These are phyloP conservation scores for Junonia oenone DNA, from an alignment of 2,888 invertebrate genomes.

Conservation along the genomic window DNA sequence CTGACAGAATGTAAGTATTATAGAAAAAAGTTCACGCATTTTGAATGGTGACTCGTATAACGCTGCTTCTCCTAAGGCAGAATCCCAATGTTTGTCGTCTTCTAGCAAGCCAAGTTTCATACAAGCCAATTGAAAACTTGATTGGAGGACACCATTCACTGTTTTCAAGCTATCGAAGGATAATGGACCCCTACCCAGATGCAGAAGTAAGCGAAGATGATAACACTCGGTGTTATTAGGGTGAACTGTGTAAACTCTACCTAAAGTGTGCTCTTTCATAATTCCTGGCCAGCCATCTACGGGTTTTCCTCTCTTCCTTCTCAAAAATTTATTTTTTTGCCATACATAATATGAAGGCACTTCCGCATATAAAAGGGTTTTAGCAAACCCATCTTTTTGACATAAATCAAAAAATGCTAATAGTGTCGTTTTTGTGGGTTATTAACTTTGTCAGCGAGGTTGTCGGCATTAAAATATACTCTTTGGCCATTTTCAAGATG, in stretches of 20 bases:
- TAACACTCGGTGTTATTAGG: too few relatives aligned
- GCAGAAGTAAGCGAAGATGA: background rate
- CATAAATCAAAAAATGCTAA: conserved; percentile 22
- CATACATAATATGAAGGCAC: background rate
- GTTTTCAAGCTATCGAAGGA: background rate
- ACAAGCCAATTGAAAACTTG: background rate
- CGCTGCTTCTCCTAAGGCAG: background rate
- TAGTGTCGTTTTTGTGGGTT: conserved; percentile 24
- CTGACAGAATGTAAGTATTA: background rate
- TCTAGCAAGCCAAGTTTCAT: background rate
- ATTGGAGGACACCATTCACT: background rate
- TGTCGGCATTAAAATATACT: conserved; percentile 27
- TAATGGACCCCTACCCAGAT: background rate
- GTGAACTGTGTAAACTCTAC: too few relatives aligned
- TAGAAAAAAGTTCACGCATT: background rate
- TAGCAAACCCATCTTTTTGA: conserved; percentile 4
- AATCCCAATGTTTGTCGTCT: background rate
- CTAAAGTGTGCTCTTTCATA: background rate
- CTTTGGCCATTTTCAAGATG: conserved; percentile 30
- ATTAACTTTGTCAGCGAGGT: background rate
- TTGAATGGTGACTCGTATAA: background rate
- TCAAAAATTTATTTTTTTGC: background rate
- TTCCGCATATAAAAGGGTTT: background rate
- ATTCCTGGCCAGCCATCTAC: background rate
- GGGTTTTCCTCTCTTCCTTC: background rate